Base-by-base conservation (phyloP, 2,797 vertebrate species). In the Prunella strophiata region DNA sequence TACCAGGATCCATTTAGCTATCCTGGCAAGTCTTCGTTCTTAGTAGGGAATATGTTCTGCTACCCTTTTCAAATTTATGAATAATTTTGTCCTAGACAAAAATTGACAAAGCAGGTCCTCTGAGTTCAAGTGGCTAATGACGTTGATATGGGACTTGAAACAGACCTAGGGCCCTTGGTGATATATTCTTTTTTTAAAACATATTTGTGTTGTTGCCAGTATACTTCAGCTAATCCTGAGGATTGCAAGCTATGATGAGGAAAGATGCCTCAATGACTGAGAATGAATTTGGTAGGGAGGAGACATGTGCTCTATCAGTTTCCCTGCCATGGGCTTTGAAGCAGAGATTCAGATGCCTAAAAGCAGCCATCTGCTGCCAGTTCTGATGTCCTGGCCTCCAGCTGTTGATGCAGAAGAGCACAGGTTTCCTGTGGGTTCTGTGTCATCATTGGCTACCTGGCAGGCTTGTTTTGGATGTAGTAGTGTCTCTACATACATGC, bases 141-240 rank as follows among this genome's bases (percentile, higher is more conserved):
- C 0, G 0, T 19, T 58, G 9, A 30, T 20, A 40, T 4, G 10
- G 21, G 18, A 68, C 18, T 40, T 51, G 38, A 74, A 76, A 36
- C 18, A 82, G 18, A 61, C 5, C 26, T 48, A 30, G 11, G 12
- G 12, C 13, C 57, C 26, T 51, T 67, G 16, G 9, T 86, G 43
- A 18, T 22, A 32, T 5, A 40, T 2, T 1, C 2, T 32, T 65
- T 62, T 83, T 50, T 7, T 2, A 0, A 1, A 61, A 70, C 1
- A 2, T 16, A 15, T 26, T n/a, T 88, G 8, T 68, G 23, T 52
- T 32, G 30, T 51, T 58, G 26, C 13, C 17, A 32, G 12, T 29
- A 54, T 13, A 29, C 27, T 93, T 86, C 3, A 52, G 7, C 21
- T 73, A 3, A 38, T 61, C n/a, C 59, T 62, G 42, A 52, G 9